Conservation (phyloP, 2,797 vertebrate genomes). For the Ptychobarbus kaznakovi region DNA sequence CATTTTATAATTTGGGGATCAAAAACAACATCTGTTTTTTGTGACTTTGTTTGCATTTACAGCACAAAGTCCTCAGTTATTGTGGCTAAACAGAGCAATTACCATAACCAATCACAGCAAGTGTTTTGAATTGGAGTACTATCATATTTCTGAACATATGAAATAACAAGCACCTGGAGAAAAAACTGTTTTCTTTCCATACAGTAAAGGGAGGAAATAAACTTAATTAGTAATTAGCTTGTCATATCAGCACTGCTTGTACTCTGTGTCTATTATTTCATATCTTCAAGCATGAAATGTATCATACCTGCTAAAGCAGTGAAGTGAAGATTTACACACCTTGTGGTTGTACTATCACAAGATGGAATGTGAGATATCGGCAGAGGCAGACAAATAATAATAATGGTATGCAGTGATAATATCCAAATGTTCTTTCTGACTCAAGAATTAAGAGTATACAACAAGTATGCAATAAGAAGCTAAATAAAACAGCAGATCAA, state of each 20-base stretch:
- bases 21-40: slow-evolving; percentile 77
- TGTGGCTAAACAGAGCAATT: slow-evolving; percentile 76
- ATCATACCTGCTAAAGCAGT: slow-evolving; percentile 70
- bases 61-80: slow-evolving; percentile 68
- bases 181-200: slow-evolving; percentile 65
- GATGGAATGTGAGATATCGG: slow-evolving; percentile 45
- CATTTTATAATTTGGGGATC: slow-evolving; percentile 62
- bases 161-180: slow-evolving; percentile 74
- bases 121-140: slow-evolving; percentile 75
- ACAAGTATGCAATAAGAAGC: neutral
- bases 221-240: slow-evolving; percentile 55
- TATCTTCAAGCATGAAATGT: slow-evolving; percentile 63
- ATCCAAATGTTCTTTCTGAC: slow-evolving; percentile 9
- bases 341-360: slow-evolving; percentile 70
- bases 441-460: neutral
- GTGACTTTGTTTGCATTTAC: slow-evolving; percentile 70
- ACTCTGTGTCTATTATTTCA: slow-evolving; percentile 27
- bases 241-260: slow-evolving; percentile 37
- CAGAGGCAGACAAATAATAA: neutral
- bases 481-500: neutral
- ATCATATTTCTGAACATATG: slow-evolving; percentile 71
- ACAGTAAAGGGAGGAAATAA: slow-evolving; percentile 58
- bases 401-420: neutral
- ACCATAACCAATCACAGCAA: slow-evolving; percentile 77
- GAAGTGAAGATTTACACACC: slow-evolving; percentile 66